Evolutionary conservation across 2,113 vertebrate genomes (phyloP).

Genomic region (Abramis brama): DNA sequence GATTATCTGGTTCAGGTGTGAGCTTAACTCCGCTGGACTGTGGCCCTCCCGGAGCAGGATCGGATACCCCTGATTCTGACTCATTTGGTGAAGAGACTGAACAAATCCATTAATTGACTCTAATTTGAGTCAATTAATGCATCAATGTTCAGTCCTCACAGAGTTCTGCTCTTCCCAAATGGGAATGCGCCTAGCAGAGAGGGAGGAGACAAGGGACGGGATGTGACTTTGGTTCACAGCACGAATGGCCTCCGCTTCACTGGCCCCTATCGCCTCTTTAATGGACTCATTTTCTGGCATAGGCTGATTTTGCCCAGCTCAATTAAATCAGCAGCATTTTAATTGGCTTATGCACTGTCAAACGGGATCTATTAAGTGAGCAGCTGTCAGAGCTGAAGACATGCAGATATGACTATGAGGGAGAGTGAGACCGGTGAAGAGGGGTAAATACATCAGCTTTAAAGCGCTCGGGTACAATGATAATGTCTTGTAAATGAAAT

Average conservation of each 20-base stretch:
- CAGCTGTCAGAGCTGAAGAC: conserved; percentile 55
- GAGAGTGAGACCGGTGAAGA: conserved; percentile 9
- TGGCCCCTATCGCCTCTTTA: conserved; percentile 40
- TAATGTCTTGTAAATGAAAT: conserved; percentile 49
- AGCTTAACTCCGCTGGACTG: background rate
- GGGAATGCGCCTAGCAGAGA: background rate
- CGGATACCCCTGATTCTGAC: background rate
- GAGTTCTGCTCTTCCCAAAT: background rate
- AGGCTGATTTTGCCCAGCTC: conserved; percentile 52
- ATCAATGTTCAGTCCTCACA: background rate
- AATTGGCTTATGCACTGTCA: conserved; percentile 66
- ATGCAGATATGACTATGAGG: conserved; percentile 4
- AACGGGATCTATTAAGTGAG: conserved; percentile 58
- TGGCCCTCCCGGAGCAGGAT: background rate
- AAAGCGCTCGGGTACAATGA: conserved; percentile 23
- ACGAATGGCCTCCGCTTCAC: conserved; percentile 26
- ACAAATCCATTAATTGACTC: background rate
- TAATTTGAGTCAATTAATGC: background rate
- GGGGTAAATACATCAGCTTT: conserved; percentile 34
- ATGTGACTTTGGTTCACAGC: conserved; percentile 30
- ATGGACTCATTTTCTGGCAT: conserved; percentile 61
- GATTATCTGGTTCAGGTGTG: background rate
- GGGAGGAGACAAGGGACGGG: background rate
- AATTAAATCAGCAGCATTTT: conserved; percentile 62
- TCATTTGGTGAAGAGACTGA: background rate